Evolutionary conservation across 2,113 vertebrate genomes (phyloP), one percentile per base, ranked within the genome.

Genomic region (Lasiurus cinereus): DNA sequence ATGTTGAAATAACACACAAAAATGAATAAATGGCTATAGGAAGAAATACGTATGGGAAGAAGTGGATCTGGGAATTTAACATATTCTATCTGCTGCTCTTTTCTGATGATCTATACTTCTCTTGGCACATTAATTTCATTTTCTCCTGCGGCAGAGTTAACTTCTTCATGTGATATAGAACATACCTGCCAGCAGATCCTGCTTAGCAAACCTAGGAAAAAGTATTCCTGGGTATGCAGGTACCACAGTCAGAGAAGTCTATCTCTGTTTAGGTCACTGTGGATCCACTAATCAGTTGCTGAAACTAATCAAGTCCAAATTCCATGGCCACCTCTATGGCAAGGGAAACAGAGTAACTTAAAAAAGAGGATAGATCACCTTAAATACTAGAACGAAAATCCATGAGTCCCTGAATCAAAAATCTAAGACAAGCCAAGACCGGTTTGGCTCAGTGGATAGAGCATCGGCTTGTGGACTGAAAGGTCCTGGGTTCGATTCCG

Each of bases 111-210:
- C 62, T 73, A 69, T 39, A 64, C 22, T 46, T 93, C 31, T 85
- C 46, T 79, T 88, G 33, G 39, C 39, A 52, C 46, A 85, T 29
- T 50, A 59, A 80, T 89, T 19, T 83, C 27, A 73, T 70, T 82
- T 80, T 82, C n/a, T 95, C 52, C 21, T 73, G 76, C 39, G 19
- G 12, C 21, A 52, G n/a, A 16, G 7, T 31, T 18, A 7, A 33
- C 18, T 90, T 52, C 56, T 78, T 93, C 50, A 14, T 48, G 12
- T 85, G 24, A 19, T 73, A 77, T 69, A 64, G 62, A 96, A 83
- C 48, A 92, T 50, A 70, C 5, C 3, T 52, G 24, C 5, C 54
- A 83, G 70, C n/a, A 89, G 39, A 90, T 84, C 11, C 6, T 8
- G 46, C 29, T 87, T 76, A 52, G 52, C 36, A 66, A 90, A 11